Base-by-base conservation (phyloP, 2,888 invertebrate genomes). In the Plagodis dolabraria region DNA sequence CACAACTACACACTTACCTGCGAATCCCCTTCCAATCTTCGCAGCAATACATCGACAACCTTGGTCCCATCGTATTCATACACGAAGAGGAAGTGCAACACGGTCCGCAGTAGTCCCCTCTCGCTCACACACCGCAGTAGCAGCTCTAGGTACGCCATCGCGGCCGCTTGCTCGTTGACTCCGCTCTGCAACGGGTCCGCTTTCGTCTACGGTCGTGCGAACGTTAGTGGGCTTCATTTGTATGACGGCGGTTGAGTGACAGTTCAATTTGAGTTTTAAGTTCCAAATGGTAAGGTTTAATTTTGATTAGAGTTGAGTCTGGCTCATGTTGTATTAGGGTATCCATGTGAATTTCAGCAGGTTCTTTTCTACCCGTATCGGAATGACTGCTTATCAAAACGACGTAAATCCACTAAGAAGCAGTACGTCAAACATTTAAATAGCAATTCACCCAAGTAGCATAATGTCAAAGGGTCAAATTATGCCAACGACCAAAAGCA, bases 91-190 rank as follows among this genome's bases (percentile, higher is more conserved):
- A 99, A 98, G 82, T 95, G 95, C 34, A 99, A 94, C 74, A 98
- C 95, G 0, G 97, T 95, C 69, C 96, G 94, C 69, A 99, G 90
- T 53, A 99, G 92, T 0, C 97, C 96, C 0, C 97, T 96, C 71
- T 97, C 96, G 0, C 97, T 96, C 10, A 98, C 96, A 52, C 97
- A 97, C 49, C 99, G 95, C 65, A 99, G 86, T 74, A 98, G 96
- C 69, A 99, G 93, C 87, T 99, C 98, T 65, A 99, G 94, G 89
- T 99, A 99, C 7, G 97, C 97, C 79, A 97, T 98, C 8, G 98
- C 97, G 50, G 98, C 97, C 60, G 98, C 95, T 81, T 98, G 96
- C 85, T 99, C 98, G 69, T 96, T 96, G 71, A 96, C 94, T 62
- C 97, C 96, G 86, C 95, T 97, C 97, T 98, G 95, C 86, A 95